Base-by-base conservation (phyloP, 2,797 vertebrate species). In the Xenopus petersii region DNA sequence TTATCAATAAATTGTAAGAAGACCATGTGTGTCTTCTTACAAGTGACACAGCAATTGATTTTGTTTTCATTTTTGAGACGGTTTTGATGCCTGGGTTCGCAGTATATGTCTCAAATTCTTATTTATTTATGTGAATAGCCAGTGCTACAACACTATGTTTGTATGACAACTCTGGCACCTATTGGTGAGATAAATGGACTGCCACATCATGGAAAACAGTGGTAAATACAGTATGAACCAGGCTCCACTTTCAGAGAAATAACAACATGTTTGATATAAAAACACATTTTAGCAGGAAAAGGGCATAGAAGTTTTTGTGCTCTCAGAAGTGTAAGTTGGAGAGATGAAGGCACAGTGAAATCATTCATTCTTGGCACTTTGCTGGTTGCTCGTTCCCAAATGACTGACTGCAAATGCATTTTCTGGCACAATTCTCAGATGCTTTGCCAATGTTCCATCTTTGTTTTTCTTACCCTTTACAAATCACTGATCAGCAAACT, bases 261-360 rank as follows among this genome's bases (percentile, higher is more conserved):
- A 55, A 59, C 59, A 55, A 59, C 59, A 15, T 42, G 17, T 67
- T 64, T 56, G 55, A 64, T 47, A 64, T 62, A 55, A 46, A 54
- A 59, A 58, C n/a, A 33, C 30, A 68, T 48, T 67, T 75, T 67
- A 68, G 61, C 56, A 72, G 8, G 24, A 10, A 67, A 55, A 64
- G 26, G 17, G 33, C 70, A 64, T 42, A 73, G 65, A 63, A 68
- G 59, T 58, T 62, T 77, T 76, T 61, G 12, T 63, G 64, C 67
- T 77, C 70, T 66, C 64, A 64, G 48, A 66, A 70, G 70, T 36
- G 55, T 21, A 12, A 24, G 36, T 51, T 48, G 30, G 70, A 77
- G 68, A 60, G 75, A 70, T 73, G 8, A 46, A 77, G 75, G 70
- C 75, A 77, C 70, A 73, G 68, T 77, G 60, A 78, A 78, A 68